Conservation (phyloP, 2,888 invertebrate species). For the Lasioglossum marginatum region DNA sequence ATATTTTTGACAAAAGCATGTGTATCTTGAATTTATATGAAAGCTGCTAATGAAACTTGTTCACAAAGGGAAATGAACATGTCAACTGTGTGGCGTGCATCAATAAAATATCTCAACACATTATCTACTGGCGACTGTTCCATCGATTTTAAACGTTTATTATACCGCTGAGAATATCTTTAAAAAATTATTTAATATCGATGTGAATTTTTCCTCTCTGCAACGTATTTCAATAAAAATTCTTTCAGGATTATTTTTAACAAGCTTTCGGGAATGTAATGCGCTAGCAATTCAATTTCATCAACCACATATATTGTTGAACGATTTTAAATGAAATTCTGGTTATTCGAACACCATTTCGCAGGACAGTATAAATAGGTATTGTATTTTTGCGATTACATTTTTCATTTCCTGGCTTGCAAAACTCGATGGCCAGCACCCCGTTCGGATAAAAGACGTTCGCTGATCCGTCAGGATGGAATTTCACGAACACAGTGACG, state of each 20-base stretch:
- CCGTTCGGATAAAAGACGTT: constrained; percentile 75
- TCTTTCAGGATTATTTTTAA: too few species aligned
- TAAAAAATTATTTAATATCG: too few species aligned
- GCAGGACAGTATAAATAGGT: not conserved
- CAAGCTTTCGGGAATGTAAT: not conserved
- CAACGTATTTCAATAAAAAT: too few species aligned
- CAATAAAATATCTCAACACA: too few species aligned
- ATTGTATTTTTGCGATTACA: constrained; percentile 64
- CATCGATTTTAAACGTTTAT: too few species aligned
- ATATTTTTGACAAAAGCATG: not conserved
- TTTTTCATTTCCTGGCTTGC: constrained; percentile 56
- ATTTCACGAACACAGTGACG: constrained; percentile 59
- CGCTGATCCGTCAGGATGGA: constrained; percentile 58
- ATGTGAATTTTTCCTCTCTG: too few species aligned
- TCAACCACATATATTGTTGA: not conserved
- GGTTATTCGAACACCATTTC: not conserved
- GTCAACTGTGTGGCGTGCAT: too few species aligned
- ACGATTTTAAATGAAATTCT: not conserved
- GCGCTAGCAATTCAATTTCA: not conserved
- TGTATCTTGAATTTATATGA: not conserved
- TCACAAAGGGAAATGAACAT: not conserved
- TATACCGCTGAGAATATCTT: too few species aligned
- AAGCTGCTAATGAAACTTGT: not conserved
- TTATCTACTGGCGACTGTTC: too few species aligned
- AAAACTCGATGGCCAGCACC: constrained; percentile 64